These are phyloP conservation scores for Phytoseiulus persimilis DNA, from an alignment of 2,888 invertebrate species.

Conservation along the genomic window DNA sequence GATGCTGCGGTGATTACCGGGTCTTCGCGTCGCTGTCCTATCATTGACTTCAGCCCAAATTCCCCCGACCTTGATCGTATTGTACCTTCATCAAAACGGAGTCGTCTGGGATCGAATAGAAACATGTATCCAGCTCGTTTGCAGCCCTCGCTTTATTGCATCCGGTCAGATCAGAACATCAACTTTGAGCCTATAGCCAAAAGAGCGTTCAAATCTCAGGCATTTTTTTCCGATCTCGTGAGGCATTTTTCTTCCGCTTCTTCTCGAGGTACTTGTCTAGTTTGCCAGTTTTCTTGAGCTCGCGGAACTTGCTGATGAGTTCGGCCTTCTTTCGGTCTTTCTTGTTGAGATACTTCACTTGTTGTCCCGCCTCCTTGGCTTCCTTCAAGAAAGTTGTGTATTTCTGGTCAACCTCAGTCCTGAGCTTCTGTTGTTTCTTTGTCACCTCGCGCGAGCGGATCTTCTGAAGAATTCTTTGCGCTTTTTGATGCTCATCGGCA, in stretches of 20 bases:
- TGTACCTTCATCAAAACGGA: too few species aligned
- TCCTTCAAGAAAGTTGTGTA: slow-evolving; percentile 16
- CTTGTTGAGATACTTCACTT: slow-evolving; percentile 11
- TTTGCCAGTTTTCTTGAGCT: slow-evolving; percentile 49
- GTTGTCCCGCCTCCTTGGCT: not conserved
- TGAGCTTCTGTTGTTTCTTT: not conserved
- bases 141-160: not conserved
- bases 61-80: too few species aligned
- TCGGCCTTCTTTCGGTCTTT: slow-evolving; percentile 48
- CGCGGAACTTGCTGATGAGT: slow-evolving; percentile 49
- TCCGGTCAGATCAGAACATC: not conserved
- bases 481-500: not conserved
- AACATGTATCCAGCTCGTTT: too few species aligned
- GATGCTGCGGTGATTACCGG: too few species aligned
- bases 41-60: too few species aligned
- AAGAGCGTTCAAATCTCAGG: not conserved
- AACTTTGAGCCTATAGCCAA: not conserved
- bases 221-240: slow-evolving; percentile 47
- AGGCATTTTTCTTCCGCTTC: slow-evolving; percentile 49
- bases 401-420: not conserved
- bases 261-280: slow-evolving; percentile 49
- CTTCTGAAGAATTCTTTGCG: slow-evolving; percentile 11
- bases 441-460: slow-evolving; percentile 5
- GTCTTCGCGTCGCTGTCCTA: too few species aligned
- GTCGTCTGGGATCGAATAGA: too few species aligned